Evolutionary conservation across 2,797 vertebrate genomes (phyloP).

Genomic region (Hippocampus kuda): DNA sequence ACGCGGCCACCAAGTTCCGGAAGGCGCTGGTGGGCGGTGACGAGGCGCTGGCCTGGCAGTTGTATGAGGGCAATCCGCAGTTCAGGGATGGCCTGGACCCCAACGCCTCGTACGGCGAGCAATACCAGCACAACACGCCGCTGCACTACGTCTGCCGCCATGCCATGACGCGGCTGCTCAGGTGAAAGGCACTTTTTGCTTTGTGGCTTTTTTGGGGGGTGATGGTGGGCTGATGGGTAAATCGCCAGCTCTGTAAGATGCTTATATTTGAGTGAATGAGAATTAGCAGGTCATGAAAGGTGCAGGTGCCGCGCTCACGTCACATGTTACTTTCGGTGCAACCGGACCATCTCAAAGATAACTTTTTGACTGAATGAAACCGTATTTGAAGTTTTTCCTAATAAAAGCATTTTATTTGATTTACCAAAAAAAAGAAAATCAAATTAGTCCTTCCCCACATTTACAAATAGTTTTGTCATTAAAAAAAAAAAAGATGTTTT

Average conservation of each 20-base stretch:
- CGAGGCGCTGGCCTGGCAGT: conserved; percentile 92
- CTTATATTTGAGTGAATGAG: neutral
- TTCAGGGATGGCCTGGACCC: conserved; percentile 95
- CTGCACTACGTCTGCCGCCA: conserved; percentile 94
- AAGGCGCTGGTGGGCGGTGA: conserved; percentile 95
- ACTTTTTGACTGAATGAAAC: too few relatives aligned
- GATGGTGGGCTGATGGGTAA: neutral
- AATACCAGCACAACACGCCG: conserved; percentile 96
- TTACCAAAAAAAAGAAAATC: too few relatives aligned
- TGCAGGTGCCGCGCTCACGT: neutral
- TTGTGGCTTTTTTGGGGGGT: neutral
- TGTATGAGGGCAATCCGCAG: conserved; percentile 96
- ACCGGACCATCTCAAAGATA: neutral
- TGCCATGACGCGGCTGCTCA: conserved; percentile 91
- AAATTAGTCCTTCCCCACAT: too few relatives aligned
- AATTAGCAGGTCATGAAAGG: neutral
- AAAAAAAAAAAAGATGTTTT: too few relatives aligned
- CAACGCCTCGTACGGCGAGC: conserved; percentile 94
- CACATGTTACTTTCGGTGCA: neutral
- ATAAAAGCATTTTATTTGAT: too few relatives aligned
- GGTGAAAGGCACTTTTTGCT: conserved; percentile 55
- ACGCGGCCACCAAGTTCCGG: conserved; percentile 97
- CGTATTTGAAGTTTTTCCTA: too few relatives aligned
- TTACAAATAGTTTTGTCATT: too few relatives aligned
- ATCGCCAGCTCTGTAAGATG: neutral